A percentile compares a stretch with the other conserved stretches of the same genome.
phyloP scores from a whole-genome alignment of 2,888 invertebrate genomes.

The Aphodius sticticus region DNA sequence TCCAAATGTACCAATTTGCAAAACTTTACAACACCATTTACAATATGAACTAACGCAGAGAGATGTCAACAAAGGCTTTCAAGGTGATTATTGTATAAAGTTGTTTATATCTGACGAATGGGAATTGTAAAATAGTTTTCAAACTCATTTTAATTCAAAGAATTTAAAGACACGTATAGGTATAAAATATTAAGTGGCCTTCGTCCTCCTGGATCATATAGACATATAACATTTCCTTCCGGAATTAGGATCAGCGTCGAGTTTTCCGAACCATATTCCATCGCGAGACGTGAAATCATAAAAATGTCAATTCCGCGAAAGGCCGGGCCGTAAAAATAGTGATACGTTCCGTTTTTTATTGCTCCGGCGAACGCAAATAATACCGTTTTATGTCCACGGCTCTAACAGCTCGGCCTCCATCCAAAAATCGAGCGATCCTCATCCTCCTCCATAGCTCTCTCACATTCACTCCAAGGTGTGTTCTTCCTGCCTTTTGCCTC shows the following conservation, averaged over 20 bases:
- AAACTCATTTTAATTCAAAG: background rate
- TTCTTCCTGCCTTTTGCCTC: background rate
- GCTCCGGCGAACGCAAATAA: background rate
- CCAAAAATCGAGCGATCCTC: background rate
- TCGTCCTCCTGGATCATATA: background rate
- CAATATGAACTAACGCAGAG: too few relatives aligned
- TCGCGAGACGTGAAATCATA: background rate
- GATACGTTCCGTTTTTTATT: constrained; percentile 4
- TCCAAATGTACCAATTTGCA: too few relatives aligned
- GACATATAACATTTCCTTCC: background rate
- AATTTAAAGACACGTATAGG: background rate
- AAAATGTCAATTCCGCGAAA: background rate
- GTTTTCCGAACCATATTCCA: constrained; percentile 4
- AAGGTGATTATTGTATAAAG: too few relatives aligned
- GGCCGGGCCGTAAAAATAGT: background rate
- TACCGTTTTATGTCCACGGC: background rate
- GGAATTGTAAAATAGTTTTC: too few relatives aligned
- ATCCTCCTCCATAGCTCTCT: background rate
- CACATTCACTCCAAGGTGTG: constrained; percentile 22
- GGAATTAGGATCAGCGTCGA: constrained; percentile 4
- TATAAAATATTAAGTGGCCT: background rate
- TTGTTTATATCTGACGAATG: too few relatives aligned
- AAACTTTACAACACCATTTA: too few relatives aligned
- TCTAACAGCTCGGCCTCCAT: background rate
- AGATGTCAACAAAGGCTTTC: too few relatives aligned